These are phyloP conservation scores for Chloromyia formosa DNA, from an alignment of 2,888 invertebrate species.

Conservation along the genomic window DNA sequence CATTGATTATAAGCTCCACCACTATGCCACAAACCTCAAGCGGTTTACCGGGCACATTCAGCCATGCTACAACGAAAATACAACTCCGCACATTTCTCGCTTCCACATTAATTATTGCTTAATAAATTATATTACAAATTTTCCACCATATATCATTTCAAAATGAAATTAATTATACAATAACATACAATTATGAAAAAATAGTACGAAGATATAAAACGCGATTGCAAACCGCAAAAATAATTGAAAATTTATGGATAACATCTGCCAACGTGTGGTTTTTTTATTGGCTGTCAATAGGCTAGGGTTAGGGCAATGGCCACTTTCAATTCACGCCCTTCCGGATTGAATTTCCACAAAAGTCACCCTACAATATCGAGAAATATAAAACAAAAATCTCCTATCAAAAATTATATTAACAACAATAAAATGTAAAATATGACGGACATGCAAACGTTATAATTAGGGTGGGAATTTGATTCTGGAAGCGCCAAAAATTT, in stretches of 20 bases:
- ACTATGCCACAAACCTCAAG: not conserved
- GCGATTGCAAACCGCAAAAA: conserved; percentile 11
- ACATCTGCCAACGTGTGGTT: conserved; percentile 1
- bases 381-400: too few relatives aligned
- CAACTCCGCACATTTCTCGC: too few relatives aligned
- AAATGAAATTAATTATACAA: conserved; percentile 3
- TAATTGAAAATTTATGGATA: conserved; percentile 31
- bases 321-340: too few relatives aligned
- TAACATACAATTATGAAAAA: not conserved
- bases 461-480: conserved; percentile 32
- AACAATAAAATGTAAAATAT: too few relatives aligned
- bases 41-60: not conserved
- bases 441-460: not conserved
- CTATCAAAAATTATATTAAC: too few relatives aligned
- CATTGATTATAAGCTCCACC: too few relatives aligned
- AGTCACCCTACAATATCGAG: too few relatives aligned
- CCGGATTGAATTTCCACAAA: too few relatives aligned
- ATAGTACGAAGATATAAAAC: not conserved
- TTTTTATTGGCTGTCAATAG: too few relatives aligned
- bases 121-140: not conserved
- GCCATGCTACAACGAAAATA: too few relatives aligned
- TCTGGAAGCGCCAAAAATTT: conserved; percentile 30
- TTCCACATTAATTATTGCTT: not conserved
- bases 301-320: too few relatives aligned
- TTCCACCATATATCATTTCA: not conserved